These are phyloP conservation scores for Epinotia demarniana DNA, from an alignment of 2,888 invertebrate genomes.

Conservation along the genomic window DNA sequence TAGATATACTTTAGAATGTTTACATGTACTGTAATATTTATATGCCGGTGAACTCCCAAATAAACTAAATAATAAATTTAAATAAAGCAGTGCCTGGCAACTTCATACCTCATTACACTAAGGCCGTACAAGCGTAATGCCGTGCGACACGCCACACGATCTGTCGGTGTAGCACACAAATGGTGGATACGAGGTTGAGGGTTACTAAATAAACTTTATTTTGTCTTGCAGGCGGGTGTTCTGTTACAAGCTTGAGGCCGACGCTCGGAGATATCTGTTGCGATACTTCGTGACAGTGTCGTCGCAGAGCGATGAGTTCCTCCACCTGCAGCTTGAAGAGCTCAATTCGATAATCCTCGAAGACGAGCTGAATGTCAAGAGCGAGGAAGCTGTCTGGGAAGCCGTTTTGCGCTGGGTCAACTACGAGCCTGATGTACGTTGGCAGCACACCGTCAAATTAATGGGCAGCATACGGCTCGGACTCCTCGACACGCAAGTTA, in stretches of 20 bases:
- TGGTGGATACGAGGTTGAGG: not conserved
- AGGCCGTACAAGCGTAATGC: too few relatives aligned
- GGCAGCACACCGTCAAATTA: conserved; percentile 89
- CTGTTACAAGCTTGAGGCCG: conserved; percentile 88
- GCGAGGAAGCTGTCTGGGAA: conserved; percentile 95
- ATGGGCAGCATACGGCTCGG: conserved; percentile 93
- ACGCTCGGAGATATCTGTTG: conserved; percentile 89
- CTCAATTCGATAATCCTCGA: conserved; percentile 90
- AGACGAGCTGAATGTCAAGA: conserved; percentile 94
- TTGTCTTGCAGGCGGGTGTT: conserved; percentile 84
- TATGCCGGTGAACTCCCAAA: too few relatives aligned
- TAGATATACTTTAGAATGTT: too few relatives aligned
- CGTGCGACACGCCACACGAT: too few relatives aligned
- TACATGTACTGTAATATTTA: too few relatives aligned
- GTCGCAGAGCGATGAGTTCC: conserved; percentile 89
- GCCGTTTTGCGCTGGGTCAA: conserved; percentile 95
- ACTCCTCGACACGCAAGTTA: conserved; percentile 90
- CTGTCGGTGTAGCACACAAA: not conserved
- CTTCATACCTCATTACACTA: too few relatives aligned
- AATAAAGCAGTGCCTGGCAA: too few relatives aligned
- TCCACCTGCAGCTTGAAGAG: conserved; percentile 89
- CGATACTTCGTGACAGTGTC: conserved; percentile 91
- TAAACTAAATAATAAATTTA: too few relatives aligned
- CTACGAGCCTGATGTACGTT: conserved; percentile 88
- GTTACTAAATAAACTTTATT: not conserved